Evolutionary conservation across 2,113 vertebrate species (phyloP).

Genomic region (Archocentrus centrarchus): DNA sequence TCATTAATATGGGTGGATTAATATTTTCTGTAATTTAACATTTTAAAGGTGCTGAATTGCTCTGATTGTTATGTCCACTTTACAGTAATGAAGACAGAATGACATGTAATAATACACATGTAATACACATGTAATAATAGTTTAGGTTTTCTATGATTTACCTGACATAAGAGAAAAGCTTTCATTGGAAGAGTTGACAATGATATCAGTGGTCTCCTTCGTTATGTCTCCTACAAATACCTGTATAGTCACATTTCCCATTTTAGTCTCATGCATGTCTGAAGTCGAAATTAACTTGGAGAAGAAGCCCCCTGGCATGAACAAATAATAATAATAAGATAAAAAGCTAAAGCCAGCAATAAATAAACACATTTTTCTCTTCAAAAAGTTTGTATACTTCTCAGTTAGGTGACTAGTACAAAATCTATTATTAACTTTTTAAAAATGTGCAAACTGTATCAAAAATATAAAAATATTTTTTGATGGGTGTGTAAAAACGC

Average conservation of each 20-base stretch:
- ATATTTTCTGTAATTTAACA: not conserved
- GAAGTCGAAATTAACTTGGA: too few relatives aligned
- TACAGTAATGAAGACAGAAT: not conserved
- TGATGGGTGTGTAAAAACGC: too few relatives aligned
- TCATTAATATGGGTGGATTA: not conserved
- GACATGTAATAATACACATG: not conserved
- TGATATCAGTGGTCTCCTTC: too few relatives aligned
- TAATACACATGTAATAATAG: too few relatives aligned
- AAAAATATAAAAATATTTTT: too few relatives aligned
- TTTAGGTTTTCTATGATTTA: constrained; percentile 56
- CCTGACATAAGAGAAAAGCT: constrained; percentile 74
- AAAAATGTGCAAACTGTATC: too few relatives aligned
- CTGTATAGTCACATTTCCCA: too few relatives aligned
- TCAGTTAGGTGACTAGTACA: not conserved
- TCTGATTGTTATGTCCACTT: not conserved
- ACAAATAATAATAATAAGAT: constrained; percentile 33
- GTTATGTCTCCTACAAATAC: too few relatives aligned
- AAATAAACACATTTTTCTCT: not conserved
- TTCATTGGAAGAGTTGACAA: too few relatives aligned
- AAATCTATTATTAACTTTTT: too few relatives aligned
- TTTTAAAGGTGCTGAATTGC: not conserved
- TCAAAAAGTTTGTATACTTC: not conserved
- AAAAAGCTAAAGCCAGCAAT: constrained; percentile 63
- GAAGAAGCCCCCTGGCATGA: too few relatives aligned
- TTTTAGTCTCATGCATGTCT: too few relatives aligned